These are phyloP conservation scores for Oreohelix idahoensis DNA, from an alignment of 1,140 invertebrate genomes.

Conservation along the genomic window DNA sequence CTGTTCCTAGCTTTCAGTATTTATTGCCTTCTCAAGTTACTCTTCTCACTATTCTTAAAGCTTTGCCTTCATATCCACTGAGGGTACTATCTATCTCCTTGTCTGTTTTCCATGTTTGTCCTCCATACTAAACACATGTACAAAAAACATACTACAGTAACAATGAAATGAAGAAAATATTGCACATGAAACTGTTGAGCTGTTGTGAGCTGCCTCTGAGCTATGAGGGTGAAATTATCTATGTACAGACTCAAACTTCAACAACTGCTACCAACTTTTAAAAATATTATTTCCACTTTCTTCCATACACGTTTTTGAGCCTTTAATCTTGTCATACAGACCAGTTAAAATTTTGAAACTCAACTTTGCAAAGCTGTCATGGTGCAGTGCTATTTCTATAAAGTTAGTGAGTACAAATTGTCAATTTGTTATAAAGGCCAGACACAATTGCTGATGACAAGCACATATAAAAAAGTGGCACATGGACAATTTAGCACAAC, in stretches of 20 bases:
- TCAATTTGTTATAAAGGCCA: too few relatives aligned
- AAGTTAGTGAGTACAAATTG: too few relatives aligned
- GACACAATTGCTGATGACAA: too few relatives aligned
- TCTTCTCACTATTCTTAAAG: background rate
- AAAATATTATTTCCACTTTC: background rate
- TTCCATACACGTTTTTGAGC: background rate
- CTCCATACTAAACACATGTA: background rate
- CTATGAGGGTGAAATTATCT: background rate
- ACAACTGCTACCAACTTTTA: background rate
- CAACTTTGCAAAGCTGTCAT: too few relatives aligned
- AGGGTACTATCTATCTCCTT: too few relatives aligned
- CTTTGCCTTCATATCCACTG: too few relatives aligned
- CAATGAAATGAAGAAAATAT: slow-evolving; percentile 12
- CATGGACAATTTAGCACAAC: too few relatives aligned
- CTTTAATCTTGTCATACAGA: background rate
- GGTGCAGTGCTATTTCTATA: too few relatives aligned
- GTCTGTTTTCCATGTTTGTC: background rate
- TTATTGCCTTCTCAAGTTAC: too few relatives aligned
- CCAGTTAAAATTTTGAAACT: too few relatives aligned
- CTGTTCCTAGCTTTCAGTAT: too few relatives aligned
- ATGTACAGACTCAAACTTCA: slow-evolving; percentile 5
- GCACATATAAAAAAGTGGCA: too few relatives aligned
- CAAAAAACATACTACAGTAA: background rate
- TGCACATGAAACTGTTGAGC: slow-evolving; percentile 28
- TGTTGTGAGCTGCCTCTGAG: slow-evolving; percentile 9